Percentiles rank a stretch among this genome's conserved stretches.
Conservation (phyloP, 2,113 vertebrate genomes). For the Natator depressus region DNA sequence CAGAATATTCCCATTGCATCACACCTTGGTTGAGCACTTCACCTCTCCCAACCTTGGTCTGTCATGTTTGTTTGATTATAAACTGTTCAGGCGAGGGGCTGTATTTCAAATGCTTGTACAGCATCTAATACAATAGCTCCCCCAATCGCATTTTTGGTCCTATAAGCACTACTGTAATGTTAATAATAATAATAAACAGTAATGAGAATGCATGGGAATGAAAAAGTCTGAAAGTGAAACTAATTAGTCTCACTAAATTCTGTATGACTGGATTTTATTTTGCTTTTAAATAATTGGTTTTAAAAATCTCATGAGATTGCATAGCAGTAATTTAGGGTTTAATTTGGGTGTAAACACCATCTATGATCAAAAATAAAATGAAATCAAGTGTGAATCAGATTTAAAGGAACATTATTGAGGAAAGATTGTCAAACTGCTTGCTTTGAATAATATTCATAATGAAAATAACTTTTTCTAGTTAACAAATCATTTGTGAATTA, state of each 20-base stretch:
- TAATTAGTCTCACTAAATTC: neutral
- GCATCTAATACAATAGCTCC: neutral
- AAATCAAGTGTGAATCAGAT: neutral
- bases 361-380: neutral
- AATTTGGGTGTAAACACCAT: neutral
- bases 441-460: neutral
- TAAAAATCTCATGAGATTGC: neutral
- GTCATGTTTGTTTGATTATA: neutral
- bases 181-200: neutral
- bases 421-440: neutral
- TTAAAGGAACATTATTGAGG: neutral
- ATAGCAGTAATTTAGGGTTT: neutral
- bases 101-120: neutral
- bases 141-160: no score
- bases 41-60: neutral
- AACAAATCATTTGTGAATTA: neutral
- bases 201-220: neutral
- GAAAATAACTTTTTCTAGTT: neutral
- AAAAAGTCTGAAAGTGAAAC: neutral
- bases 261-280: neutral
- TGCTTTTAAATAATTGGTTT: neutral
- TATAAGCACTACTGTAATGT: neutral
- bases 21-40: neutral
- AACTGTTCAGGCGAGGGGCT: neutral
- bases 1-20: neutral